phyloP scores from a whole-genome alignment of 1,140 invertebrate genomes.

The Eumeta japonica region DNA sequence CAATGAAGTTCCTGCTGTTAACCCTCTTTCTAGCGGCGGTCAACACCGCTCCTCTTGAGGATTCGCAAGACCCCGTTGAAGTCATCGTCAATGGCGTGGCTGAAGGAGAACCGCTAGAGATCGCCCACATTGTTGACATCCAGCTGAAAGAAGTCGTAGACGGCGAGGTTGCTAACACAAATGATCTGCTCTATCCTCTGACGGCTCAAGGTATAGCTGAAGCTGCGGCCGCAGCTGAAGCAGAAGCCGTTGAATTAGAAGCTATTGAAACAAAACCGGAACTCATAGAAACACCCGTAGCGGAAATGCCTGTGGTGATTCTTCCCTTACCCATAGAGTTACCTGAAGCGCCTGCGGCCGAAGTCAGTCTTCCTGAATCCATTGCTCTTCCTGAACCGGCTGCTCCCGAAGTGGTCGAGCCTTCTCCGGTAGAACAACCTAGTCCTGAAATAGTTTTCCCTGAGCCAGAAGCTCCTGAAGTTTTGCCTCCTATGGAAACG shows the following conservation, averaged over 20 bases:
- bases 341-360: slow-evolving; percentile 2
- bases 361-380: slow-evolving; percentile 4
- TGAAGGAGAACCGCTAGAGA: slow-evolving; percentile 22
- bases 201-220: slow-evolving; percentile 23
- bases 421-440: not conserved
- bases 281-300: slow-evolving; percentile 3
- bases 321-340: no score
- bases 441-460: slow-evolving; percentile 8
- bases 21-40: slow-evolving; percentile 26
- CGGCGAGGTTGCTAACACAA: slow-evolving; percentile 13
- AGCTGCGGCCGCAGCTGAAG: slow-evolving; percentile 17
- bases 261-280: slow-evolving; percentile 5
- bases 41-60: slow-evolving; percentile 15
- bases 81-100: slow-evolving; percentile 28
- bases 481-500: slow-evolving; percentile 5
- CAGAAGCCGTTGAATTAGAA: slow-evolving; percentile 1
- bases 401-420: not conserved
- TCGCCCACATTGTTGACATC: slow-evolving; percentile 22
- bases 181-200: slow-evolving; percentile 21
- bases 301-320: slow-evolving; percentile 4
- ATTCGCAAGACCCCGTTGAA: slow-evolving; percentile 16
- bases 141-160: slow-evolving; percentile 22
- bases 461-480: slow-evolving; percentile 9
- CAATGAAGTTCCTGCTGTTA: slow-evolving; percentile 31
- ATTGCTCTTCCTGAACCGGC: slow-evolving; percentile 5